These are phyloP conservation scores for Rhinopomastus cyanomelas DNA, from an alignment of 2,113 vertebrate species.

Conservation along the genomic window DNA sequence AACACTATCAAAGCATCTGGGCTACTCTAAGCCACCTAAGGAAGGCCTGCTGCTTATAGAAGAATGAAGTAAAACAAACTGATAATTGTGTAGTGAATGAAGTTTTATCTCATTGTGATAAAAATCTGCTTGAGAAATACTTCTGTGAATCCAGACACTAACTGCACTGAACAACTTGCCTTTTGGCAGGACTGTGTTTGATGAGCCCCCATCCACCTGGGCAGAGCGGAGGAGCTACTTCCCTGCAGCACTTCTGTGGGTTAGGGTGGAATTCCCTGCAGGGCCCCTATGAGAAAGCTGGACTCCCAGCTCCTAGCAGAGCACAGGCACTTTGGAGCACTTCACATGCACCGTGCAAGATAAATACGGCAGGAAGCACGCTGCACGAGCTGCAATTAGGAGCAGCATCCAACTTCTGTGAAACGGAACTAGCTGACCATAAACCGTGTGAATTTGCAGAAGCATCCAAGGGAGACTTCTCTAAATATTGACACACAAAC, in stretches of 20 bases:
- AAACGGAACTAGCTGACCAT: background rate
- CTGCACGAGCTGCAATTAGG: background rate
- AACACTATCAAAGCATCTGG: background rate
- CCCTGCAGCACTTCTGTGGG: background rate
- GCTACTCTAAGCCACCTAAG: background rate
- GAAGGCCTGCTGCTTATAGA: background rate
- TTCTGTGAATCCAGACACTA: background rate
- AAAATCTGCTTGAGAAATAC: background rate
- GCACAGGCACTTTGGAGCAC: background rate
- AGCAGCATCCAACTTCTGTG: background rate
- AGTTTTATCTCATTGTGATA: background rate
- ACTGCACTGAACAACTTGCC: background rate
- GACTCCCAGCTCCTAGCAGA: background rate
- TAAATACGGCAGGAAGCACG: constrained; percentile 34
- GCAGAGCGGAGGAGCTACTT: background rate
- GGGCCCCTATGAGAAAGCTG: background rate
- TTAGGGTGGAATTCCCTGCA: background rate
- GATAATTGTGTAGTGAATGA: background rate
- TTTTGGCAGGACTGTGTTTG: background rate
- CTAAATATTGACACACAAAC: constrained; percentile 21
- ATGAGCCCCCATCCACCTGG: background rate
- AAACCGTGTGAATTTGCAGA: background rate
- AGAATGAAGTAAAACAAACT: background rate
- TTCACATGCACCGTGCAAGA: background rate
- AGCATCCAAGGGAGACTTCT: background rate